A percentile compares a stretch with the other conserved stretches of the same genome.
Conservation (phyloP, 2,797 vertebrate species). For the Sebastes diploproa region DNA sequence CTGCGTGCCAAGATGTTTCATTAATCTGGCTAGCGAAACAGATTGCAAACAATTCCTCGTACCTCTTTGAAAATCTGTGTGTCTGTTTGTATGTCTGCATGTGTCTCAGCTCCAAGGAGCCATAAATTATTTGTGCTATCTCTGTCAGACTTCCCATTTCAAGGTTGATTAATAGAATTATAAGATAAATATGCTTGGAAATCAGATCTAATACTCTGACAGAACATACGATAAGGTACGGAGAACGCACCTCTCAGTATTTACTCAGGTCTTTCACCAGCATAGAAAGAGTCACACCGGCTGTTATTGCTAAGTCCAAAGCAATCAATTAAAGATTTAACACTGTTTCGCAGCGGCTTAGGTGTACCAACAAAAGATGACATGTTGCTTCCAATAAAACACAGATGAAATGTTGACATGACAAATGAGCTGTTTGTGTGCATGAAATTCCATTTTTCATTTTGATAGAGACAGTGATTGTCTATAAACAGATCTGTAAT, state of each 20-base stretch:
- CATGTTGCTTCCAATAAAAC: neutral
- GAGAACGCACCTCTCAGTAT: neutral
- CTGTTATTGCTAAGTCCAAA: constrained; percentile 9
- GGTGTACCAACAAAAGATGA: constrained; percentile 16
- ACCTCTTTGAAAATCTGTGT: constrained; percentile 18
- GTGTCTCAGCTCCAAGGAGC: constrained; percentile 26
- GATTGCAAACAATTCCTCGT: constrained; percentile 49
- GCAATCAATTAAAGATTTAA: constrained; percentile 26
- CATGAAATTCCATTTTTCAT: constrained; percentile 3
- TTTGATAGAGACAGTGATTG: neutral
- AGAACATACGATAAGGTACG: constrained; percentile 19
- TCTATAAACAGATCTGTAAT: neutral
- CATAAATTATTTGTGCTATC: constrained; percentile 41
- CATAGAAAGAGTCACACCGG: neutral
- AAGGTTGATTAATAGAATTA: constrained; percentile 67
- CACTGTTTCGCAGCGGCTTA: constrained; percentile 27
- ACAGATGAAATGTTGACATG: constrained; percentile 8
- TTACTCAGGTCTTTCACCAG: constrained; percentile 1
- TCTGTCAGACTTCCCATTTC: constrained; percentile 41
- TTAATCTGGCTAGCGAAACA: constrained; percentile 72
- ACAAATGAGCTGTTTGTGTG: constrained; percentile 8
- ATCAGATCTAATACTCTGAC: constrained; percentile 51
- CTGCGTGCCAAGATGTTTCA: constrained; percentile 54
- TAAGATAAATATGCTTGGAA: constrained; percentile 49
- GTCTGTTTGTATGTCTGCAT: constrained; percentile 19